These are phyloP conservation scores for Coranthus polyacanthus DNA, from an alignment of 2,797 vertebrate genomes.

Conservation along the genomic window DNA sequence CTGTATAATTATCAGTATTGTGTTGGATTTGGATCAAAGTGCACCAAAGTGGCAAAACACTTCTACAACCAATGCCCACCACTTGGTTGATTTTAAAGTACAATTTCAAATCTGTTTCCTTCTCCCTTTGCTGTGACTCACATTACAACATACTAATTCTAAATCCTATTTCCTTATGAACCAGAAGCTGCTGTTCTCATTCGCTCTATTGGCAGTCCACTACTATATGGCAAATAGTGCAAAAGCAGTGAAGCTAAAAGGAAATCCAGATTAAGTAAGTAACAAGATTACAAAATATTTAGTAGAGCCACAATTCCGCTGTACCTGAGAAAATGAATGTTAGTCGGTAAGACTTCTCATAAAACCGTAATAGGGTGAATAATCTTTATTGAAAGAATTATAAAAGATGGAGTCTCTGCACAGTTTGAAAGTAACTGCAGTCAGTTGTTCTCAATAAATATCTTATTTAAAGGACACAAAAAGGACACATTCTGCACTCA, in stretches of 20 bases:
- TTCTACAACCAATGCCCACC: no score
- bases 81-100: no score
- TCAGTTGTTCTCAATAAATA: conserved; percentile 37
- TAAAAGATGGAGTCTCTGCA: conserved; percentile 6
- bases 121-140: background rate
- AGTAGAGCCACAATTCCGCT: background rate
- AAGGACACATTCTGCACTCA: conserved; percentile 9
- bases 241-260: background rate
- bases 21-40: no score
- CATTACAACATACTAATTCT: background rate
- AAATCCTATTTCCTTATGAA: background rate
- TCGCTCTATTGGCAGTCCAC: background rate
- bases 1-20: no score
- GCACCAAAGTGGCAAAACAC: no score
- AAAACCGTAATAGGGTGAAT: conserved; percentile 24
- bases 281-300: conserved; percentile 7
- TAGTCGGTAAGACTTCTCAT: conserved; percentile 10
- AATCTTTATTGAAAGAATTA: conserved; percentile 26
- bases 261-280: background rate
- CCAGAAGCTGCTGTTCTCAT: background rate
- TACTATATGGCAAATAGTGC: background rate
- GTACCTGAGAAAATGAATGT: conserved; percentile 2
- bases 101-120: background rate
- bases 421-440: conserved; percentile 28
- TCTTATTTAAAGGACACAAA: conserved; percentile 22